Base-by-base conservation (phyloP, 2,113 vertebrate species). In the Ptilonorhynchus violaceus region DNA sequence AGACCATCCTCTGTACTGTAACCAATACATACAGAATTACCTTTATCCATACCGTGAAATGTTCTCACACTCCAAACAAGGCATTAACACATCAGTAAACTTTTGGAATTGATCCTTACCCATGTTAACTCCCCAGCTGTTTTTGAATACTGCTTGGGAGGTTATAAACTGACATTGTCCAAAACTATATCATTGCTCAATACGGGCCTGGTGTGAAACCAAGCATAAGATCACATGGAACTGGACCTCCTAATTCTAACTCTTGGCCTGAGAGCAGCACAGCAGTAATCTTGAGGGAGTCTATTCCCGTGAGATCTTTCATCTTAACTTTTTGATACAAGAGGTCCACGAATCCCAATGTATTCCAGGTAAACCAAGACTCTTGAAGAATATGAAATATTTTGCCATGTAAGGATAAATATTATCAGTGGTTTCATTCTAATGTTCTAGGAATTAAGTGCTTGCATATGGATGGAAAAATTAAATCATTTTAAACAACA, bases 171-270 rank as follows among this genome's bases (percentile, higher is more conserved):
- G 24, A 21, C 27, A 72, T 67, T 2, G 7, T 24, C 6, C 52
- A 52, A 75, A 72, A 70, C 0, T 2, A 5, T 20, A 16, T 25
- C 12, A 18, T 64, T 60, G 7, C 5, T 68, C 11, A 41, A 0
- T 53, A 92, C 13, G 9, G 35, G 20, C 15, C 13, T 35, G 23
- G 4, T 80, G 14, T 59, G 49, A 85, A 72, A 68, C 3, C 6
- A 86, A 68, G 37, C 10, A 41, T 15, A 41, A 76, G 30, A 27
- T 35, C 28, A 42, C 3, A 1, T 24, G 24, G n/a, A 84, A 41
- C 5, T 60, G 19, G 22, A 68, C 16, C 3, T n/a, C 21, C 15
- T 56, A 56, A 33, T 41, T 81, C 27, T 77, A 56, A 35, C 19
- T 30, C 16, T 75, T 67, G 55, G 4, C 21, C 39, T 55, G 31